Conservation (phyloP, 2,888 invertebrate genomes). For the Halictus quadricinctus region DNA sequence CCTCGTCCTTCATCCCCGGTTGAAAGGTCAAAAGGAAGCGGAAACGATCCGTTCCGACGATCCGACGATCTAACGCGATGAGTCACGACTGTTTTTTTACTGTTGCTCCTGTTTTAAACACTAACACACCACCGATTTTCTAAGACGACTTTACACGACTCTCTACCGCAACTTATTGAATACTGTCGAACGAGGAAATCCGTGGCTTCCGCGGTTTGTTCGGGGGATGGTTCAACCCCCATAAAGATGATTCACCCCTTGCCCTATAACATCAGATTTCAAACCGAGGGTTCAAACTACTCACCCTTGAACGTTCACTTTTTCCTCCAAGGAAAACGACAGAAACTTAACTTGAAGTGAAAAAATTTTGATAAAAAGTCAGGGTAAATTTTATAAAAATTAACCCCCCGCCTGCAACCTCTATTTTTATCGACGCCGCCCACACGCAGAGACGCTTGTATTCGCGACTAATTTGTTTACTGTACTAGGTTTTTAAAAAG, state of each 20-base stretch:
- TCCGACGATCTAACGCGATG: slow-evolving; percentile 5
- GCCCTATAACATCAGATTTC: background rate
- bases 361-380: background rate
- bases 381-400: background rate
- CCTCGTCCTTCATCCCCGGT: background rate
- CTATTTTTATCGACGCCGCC: background rate
- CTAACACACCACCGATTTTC: slow-evolving; percentile 43
- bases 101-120: slow-evolving; percentile 3
- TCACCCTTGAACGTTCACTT: background rate
- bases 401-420: background rate
- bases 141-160: slow-evolving; percentile 32
- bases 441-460: no score
- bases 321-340: background rate
- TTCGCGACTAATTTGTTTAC: no score
- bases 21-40: background rate
- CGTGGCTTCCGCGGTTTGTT: background rate
- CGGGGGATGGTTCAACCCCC: background rate
- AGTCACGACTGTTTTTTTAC: slow-evolving; percentile 1
- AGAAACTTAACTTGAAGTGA: background rate
- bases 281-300: no score
- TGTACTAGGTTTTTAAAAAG: no score
- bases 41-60: slow-evolving; percentile 4
- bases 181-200: background rate
- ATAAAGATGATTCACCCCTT: background rate
- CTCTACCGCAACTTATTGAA: slow-evolving; percentile 18